These are phyloP conservation scores for Dioctria rufipes DNA, from an alignment of 2,888 invertebrate species.

Conservation along the genomic window DNA sequence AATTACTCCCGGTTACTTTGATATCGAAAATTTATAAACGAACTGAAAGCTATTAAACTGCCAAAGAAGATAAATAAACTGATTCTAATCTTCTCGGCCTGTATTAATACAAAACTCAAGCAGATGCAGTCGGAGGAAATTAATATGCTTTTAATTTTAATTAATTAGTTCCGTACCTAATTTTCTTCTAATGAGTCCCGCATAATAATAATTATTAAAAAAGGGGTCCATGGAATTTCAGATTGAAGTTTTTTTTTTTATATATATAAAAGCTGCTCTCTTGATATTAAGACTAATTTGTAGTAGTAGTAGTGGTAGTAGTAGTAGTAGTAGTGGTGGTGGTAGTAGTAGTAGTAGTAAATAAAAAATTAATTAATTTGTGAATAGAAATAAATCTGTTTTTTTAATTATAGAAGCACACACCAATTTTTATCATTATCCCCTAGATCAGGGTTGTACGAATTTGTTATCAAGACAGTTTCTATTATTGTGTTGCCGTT, in stretches of 20 bases:
- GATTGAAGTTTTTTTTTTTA: background rate
- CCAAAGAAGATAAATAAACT: constrained; percentile 49
- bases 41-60: constrained; percentile 25
- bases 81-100: constrained; percentile 18
- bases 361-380: too few species aligned
- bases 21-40: constrained; percentile 43
- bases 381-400: too few species aligned
- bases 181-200: constrained; percentile 38
- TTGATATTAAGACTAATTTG: too few species aligned
- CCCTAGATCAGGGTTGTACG: too few species aligned
- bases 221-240: background rate
- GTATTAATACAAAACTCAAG: background rate
- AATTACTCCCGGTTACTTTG: constrained; percentile 31
- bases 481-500: too few species aligned
- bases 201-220: background rate
- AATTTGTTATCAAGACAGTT: too few species aligned
- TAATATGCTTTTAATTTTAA: constrained; percentile 49
- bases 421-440: too few species aligned
- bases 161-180: constrained; percentile 44
- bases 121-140: constrained; percentile 8
- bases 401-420: too few species aligned
- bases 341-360: too few species aligned
- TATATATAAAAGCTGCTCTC: too few species aligned
- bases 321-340: too few species aligned
- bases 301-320: too few species aligned